These are phyloP conservation scores for Microhierax caerulescens DNA, from an alignment of 2,797 vertebrate species.

Conservation along the genomic window DNA sequence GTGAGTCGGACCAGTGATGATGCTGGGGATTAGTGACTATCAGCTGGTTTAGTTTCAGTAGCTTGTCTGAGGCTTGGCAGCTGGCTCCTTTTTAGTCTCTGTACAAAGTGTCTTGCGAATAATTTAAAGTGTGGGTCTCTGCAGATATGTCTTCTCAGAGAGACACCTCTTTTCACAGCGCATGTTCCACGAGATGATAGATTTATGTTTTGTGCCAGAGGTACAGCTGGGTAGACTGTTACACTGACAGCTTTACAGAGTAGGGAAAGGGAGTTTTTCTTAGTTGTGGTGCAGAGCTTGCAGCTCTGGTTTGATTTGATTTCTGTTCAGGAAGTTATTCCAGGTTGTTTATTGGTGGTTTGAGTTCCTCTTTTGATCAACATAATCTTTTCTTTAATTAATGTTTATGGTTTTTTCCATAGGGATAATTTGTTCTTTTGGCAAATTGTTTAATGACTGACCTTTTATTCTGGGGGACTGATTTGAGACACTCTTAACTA, in stretches of 20 bases:
- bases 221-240: not conserved
- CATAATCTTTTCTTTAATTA: not conserved
- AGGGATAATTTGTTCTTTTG: conserved; percentile 12
- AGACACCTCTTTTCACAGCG: not conserved
- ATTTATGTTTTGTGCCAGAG: not conserved
- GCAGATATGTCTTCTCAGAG: not conserved
- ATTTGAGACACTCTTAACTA: not conserved
- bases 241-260: not conserved
- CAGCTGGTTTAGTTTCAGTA: not conserved
- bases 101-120: not conserved
- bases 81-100: not conserved
- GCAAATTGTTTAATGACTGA: conserved; percentile 14
- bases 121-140: not conserved
- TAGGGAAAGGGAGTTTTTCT: not conserved
- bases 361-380: conserved; percentile 14
- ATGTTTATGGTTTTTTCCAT: conserved; percentile 6
- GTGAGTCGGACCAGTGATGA: fast-evolving
- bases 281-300: not conserved
- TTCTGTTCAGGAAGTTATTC: conserved; percentile 12
- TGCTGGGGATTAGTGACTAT: not conserved
- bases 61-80: not conserved
- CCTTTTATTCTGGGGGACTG: not conserved
- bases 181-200: not conserved
- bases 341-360: not conserved
- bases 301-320: not conserved